Evolutionary conservation across 1,140 invertebrate genomes (phyloP).

Genomic region (Drosophila lowei): DNA sequence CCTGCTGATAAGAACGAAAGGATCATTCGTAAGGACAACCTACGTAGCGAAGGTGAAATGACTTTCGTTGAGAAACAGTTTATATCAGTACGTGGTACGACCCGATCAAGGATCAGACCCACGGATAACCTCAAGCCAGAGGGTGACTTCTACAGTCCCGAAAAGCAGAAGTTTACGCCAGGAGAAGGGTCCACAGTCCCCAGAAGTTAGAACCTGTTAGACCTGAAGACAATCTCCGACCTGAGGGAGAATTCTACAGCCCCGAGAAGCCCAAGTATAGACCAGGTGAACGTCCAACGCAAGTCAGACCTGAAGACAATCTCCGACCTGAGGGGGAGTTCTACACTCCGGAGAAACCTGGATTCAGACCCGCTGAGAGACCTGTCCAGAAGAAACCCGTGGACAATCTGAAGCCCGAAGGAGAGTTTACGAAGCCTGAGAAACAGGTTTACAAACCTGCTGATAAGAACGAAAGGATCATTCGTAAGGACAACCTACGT

Average conservation of each 20-base stretch:
- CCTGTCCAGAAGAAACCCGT: too few relatives aligned
- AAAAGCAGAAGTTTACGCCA: conserved; percentile 83
- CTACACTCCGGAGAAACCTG: too few relatives aligned
- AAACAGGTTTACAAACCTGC: conserved; percentile 66
- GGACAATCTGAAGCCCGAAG: too few relatives aligned
- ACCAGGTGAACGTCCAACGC: too few relatives aligned
- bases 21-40: conserved; percentile 86
- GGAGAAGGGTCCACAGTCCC: conserved; percentile 84
- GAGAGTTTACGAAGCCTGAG: conserved; percentile 62
- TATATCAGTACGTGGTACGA: conserved; percentile 82
- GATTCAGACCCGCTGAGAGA: too few relatives aligned
- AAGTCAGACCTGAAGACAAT: too few relatives aligned
- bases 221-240: conserved; percentile 75
- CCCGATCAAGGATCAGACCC: conserved; percentile 78
- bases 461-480: conserved; percentile 77
- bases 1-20: conserved; percentile 84
- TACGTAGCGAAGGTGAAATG: conserved; percentile 86
- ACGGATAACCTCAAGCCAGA: neutral
- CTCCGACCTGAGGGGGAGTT: too few relatives aligned
- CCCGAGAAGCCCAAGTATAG: too few relatives aligned
- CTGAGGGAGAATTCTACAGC: conserved; percentile 45
- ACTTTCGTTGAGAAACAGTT: conserved; percentile 63
- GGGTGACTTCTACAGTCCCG: conserved; percentile 72
- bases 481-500: conserved; percentile 77
- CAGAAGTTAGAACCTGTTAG: too few relatives aligned